A percentile compares a stretch with the other conserved stretches of the same genome.
These are phyloP conservation scores for Cantharis rustica DNA, from an alignment of 2,888 invertebrate genomes.

Conservation along the genomic window DNA sequence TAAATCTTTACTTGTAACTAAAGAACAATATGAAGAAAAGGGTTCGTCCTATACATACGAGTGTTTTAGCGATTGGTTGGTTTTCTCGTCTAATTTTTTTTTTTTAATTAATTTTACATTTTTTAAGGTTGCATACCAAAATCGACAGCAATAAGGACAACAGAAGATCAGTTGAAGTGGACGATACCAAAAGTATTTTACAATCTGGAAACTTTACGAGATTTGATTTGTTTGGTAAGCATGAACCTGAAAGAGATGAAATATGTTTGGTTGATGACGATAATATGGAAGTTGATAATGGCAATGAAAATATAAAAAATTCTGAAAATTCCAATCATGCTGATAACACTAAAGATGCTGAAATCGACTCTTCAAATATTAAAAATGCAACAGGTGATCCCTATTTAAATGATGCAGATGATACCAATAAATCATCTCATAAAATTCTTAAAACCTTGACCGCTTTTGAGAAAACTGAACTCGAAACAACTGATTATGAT, in stretches of 20 bases:
- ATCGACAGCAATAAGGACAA: slow-evolving; percentile 1
- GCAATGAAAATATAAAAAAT: slow-evolving; percentile 9
- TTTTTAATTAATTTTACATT: not conserved
- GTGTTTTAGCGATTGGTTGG: slow-evolving; percentile 58
- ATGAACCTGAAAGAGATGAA: slow-evolving; percentile 22
- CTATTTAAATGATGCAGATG: slow-evolving; percentile 5
- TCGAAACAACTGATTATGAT: slow-evolving; percentile 11
- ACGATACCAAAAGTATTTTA: slow-evolving; percentile 2
- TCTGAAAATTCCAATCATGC: not conserved
- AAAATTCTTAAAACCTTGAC: not conserved
- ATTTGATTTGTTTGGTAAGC: slow-evolving; percentile 27
- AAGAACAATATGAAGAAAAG: slow-evolving; percentile 88
- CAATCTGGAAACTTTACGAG: slow-evolving; percentile 15
- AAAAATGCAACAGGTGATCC: not conserved
- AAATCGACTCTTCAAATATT: not conserved
- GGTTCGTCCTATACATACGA: slow-evolving; percentile 67
- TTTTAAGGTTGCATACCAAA: slow-evolving; percentile 9
- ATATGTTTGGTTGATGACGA: slow-evolving; percentile 1
- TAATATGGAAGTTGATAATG: not conserved
- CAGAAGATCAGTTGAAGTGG: not conserved
- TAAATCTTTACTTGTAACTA: slow-evolving; percentile 72
- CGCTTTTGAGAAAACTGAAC: not conserved
- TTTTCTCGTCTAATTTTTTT: not conserved
- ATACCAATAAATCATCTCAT: slow-evolving; percentile 1
- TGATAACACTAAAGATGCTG: slow-evolving; percentile 10